Evolutionary conservation across 2,113 vertebrate genomes (phyloP).

Genomic region (Cisticola juncidis): DNA sequence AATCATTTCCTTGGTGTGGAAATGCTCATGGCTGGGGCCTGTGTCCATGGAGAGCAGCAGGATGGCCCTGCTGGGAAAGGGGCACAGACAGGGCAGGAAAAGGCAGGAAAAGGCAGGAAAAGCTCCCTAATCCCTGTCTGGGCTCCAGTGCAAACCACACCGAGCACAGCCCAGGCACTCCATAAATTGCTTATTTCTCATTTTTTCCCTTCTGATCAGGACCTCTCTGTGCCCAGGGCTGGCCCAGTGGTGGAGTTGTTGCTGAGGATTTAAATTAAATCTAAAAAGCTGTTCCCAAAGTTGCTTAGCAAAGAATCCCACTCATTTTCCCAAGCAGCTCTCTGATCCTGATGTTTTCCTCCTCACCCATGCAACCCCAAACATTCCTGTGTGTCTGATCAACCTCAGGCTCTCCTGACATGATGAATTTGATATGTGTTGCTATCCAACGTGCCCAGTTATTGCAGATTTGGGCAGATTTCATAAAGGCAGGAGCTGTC

Average conservation of each 20-base stretch:
- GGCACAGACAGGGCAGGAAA: background rate
- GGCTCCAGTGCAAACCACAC: background rate
- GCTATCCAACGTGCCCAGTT: background rate
- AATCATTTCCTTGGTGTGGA: background rate
- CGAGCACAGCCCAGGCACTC: background rate
- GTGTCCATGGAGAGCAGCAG: background rate
- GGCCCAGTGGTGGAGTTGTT: background rate
- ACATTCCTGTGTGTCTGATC: background rate
- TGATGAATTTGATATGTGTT: background rate
- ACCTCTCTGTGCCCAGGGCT: background rate
- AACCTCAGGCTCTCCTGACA: background rate
- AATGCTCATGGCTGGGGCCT: background rate
- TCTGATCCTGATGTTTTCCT: background rate
- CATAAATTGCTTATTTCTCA: accelerated
- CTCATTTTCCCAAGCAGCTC: background rate
- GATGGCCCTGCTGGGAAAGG: background rate
- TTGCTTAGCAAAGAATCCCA: background rate
- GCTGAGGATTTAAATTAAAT: background rate
- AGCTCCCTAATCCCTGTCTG: background rate
- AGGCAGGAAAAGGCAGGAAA: background rate
- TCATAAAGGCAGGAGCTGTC: background rate
- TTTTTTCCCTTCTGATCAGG: background rate
- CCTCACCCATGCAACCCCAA: background rate
- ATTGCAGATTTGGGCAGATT: background rate
- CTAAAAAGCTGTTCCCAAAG: background rate